phyloP scores from a whole-genome alignment of 2,797 vertebrate genomes.

The Hydrocynus forskahlii region DNA sequence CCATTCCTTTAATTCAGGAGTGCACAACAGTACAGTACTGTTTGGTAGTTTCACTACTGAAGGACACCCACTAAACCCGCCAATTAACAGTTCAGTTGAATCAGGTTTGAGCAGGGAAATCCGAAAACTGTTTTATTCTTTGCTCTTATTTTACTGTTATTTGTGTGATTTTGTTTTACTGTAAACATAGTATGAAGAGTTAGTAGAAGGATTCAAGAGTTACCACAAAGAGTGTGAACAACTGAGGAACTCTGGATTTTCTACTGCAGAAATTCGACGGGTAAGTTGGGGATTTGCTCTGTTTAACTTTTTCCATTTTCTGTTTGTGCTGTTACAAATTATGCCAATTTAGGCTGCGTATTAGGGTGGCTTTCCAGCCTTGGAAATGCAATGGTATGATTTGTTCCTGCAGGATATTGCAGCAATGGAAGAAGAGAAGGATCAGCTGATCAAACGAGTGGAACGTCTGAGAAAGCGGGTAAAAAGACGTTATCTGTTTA shows the following conservation, averaged over 20 bases:
- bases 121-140: background rate
- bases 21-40: too few relatives aligned
- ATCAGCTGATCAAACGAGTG: constrained; percentile 93
- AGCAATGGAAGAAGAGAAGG: constrained; percentile 98
- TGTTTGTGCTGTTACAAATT: background rate
- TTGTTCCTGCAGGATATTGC: constrained; percentile 85
- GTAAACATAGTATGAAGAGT: constrained; percentile 89
- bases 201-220: constrained; percentile 94
- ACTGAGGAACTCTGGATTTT: constrained; percentile 92
- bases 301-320: background rate
- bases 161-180: constrained; percentile 29
- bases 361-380: background rate
- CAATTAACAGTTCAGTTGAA: too few relatives aligned
- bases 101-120: too few relatives aligned
- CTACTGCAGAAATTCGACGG: constrained; percentile 93
- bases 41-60: too few relatives aligned
- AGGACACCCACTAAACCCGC: too few relatives aligned
- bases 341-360: background rate
- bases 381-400: background rate
- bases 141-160: background rate
- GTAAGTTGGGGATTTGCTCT: constrained; percentile 70
- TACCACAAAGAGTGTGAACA: constrained; percentile 96
- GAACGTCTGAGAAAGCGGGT: constrained; percentile 96
- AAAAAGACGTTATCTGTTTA: constrained; percentile 63
- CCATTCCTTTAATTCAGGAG: too few relatives aligned